Base-by-base conservation (phyloP, 64 coral and sea anemone genomes). In the Actinia tenebrosa region DNA sequence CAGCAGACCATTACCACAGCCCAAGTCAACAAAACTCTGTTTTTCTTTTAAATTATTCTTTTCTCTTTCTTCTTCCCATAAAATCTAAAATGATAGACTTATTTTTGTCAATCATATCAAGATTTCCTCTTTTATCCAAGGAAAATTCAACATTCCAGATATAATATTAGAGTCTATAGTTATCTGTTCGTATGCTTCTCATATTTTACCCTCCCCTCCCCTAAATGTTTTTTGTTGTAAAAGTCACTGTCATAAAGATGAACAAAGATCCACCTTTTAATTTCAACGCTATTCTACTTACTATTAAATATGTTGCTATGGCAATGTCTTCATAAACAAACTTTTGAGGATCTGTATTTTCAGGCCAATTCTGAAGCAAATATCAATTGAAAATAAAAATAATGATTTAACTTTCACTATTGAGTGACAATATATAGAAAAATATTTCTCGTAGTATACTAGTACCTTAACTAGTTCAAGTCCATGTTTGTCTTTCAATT, bases 281-380 rank as follows among this genome's bases (percentile, higher is more conserved):
- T 46, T 55, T 78, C 45, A 75, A n/a, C 63, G 5, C 19, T 46
- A 56, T 9, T 4, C 15, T 20, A 85, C 90, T 92, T 87, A 99
- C 97, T 88, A 99, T 55, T 71, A 99, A 78, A 80, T 99, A 99
- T 50, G 97, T 54, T 86, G 97, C 97, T 84, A 99, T 99, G 25
- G 97, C 93, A 91, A 99, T 92, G 88, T 99, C 97, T 91, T 99
- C 97, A 83, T 95, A 99, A 17, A 99, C 97, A 99, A 95, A 99
- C 52, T 99, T 99, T 56, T 95, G 93, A 7, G 97, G 97, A 84
- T 99, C 97, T 60, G 97, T 99, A 18, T 88, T 85, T 79, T 99
- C 97, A 26, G 97, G 97, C 97, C 97, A 99, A 45, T 90, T 90
- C 97, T 99, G 53, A 50, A 72, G 71, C 30, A 37, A 37, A 37